Conservation (phyloP, 1,140 invertebrate genomes). For the Cryptotermes secundus region DNA sequence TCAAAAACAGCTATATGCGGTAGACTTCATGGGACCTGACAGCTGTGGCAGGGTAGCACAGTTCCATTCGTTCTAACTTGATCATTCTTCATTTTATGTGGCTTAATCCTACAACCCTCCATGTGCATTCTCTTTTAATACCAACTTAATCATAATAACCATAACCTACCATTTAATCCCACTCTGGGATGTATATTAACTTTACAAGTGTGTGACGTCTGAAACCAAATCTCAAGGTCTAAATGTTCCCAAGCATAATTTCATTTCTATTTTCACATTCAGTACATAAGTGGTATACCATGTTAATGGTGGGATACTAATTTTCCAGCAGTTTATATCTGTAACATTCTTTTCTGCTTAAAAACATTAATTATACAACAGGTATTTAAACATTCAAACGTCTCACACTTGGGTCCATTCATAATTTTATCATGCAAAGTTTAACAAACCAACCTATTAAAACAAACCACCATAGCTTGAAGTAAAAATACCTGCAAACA, state of each 20-base stretch:
- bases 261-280: not conserved
- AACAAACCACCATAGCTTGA: not conserved
- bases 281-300: not conserved
- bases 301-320: not conserved
- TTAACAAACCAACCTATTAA: not conserved
- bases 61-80: not conserved
- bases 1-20: not conserved
- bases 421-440: not conserved
- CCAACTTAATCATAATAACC: not conserved
- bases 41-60: not conserved
- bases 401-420: not conserved
- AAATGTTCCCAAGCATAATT: not conserved
- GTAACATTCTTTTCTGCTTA: not conserved
- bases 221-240: not conserved
- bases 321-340: not conserved
- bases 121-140: not conserved
- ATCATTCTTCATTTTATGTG: not conserved
- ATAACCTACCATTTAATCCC: not conserved
- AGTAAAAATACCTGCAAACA: not conserved
- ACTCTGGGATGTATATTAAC: not conserved
- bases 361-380: not conserved
- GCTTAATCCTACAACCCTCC: not conserved
- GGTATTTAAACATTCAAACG: not conserved
- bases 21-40: not conserved
- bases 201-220: not conserved